A percentile compares a stretch with the other conserved stretches of the same genome.
phyloP scores from a whole-genome alignment of 2,113 vertebrate genomes.

The Hypomesus transpacificus region DNA sequence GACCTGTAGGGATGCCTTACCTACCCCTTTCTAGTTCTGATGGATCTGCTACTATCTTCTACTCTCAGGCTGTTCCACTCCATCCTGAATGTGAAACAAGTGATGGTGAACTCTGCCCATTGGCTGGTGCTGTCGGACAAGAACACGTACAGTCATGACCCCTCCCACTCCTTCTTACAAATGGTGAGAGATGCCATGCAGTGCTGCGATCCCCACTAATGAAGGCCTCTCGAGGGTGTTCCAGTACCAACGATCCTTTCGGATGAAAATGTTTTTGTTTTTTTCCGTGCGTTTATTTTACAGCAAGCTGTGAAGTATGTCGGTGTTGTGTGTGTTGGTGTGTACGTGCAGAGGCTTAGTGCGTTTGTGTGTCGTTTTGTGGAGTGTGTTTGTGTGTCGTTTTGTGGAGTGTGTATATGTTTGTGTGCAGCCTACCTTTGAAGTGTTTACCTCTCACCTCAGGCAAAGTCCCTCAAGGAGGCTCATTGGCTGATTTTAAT shows the following conservation, averaged over 20 bases:
- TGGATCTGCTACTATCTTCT: constrained; percentile 2
- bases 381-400: too few species aligned
- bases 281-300: too few species aligned
- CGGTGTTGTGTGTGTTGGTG: too few species aligned
- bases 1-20: too few species aligned
- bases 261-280: not conserved
- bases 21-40: too few species aligned
- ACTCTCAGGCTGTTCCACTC: constrained; percentile 82
- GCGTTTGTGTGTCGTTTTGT: too few species aligned
- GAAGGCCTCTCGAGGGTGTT: not conserved
- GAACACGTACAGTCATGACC: constrained; percentile 68
- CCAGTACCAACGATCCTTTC: not conserved
- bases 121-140: constrained; percentile 85
- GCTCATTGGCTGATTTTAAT: not conserved
- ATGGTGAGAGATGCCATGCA: constrained; percentile 69
- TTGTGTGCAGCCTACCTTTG: not conserved
- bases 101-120: constrained; percentile 82
- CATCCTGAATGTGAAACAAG: constrained; percentile 78
- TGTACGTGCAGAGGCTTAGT: too few species aligned
- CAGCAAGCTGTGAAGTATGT: too few species aligned
- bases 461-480: constrained; percentile 3
- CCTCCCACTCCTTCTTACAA: constrained; percentile 74
- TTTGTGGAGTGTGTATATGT: not conserved
- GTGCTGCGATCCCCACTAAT: constrained; percentile 23
- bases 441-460: not conserved